Evolutionary conservation across 2,888 invertebrate species (phyloP).

Genomic region (Torymus tubicola): DNA sequence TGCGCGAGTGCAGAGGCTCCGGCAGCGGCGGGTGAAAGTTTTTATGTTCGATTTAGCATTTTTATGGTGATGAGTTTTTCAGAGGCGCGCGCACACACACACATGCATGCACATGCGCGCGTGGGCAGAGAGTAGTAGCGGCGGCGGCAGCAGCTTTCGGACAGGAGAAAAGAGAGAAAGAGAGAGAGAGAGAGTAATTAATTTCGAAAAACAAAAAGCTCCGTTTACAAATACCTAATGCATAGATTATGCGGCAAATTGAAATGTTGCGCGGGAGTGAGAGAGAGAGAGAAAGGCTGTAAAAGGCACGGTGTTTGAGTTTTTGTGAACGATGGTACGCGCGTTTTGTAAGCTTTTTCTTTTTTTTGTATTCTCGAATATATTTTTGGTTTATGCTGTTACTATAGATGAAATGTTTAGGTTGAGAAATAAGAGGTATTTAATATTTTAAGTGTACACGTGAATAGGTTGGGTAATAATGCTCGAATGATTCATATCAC

Average conservation of each 20-base stretch:
- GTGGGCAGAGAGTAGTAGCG: too few relatives aligned
- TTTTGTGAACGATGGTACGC: background rate
- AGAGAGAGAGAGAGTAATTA: background rate
- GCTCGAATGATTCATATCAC: too few relatives aligned
- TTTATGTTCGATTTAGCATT: conserved; percentile 36
- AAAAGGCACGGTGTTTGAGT: background rate
- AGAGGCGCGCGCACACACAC: background rate
- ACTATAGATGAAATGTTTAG: too few relatives aligned
- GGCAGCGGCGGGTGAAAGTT: conserved; percentile 16
- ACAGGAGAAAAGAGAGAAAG: too few relatives aligned
- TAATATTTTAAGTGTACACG: too few relatives aligned
- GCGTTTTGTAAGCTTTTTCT: background rate
- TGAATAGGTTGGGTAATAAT: too few relatives aligned
- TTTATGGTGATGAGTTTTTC: conserved; percentile 38
- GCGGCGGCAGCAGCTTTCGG: background rate
- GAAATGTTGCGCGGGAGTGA: too few relatives aligned
- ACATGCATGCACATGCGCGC: too few relatives aligned
- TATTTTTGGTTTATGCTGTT: too few relatives aligned
- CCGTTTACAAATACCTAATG: too few relatives aligned
- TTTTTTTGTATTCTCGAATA: background rate
- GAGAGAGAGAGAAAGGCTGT: background rate
- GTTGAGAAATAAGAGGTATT: too few relatives aligned
- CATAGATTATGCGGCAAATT: too few relatives aligned
- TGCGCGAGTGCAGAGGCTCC: conserved; percentile 8
- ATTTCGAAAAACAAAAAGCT: background rate